Conservation (phyloP, 2,113 vertebrate genomes). For the Morphnarchus princeps region DNA sequence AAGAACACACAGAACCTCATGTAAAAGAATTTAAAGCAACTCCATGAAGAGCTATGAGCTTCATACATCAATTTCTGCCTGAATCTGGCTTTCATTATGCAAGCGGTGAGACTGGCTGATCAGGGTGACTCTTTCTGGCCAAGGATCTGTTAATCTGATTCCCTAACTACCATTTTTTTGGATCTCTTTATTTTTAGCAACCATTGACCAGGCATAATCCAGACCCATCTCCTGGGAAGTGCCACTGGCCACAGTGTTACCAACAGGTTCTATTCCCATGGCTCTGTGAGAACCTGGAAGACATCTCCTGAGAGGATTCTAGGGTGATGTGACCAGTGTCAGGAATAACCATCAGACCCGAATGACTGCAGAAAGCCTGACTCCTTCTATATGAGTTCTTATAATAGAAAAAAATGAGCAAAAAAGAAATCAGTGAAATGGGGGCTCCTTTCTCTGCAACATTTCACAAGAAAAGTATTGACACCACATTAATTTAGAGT, state of each 20-base stretch:
- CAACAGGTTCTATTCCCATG: background rate
- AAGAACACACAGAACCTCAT: background rate
- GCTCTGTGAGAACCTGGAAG: background rate
- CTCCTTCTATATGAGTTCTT: background rate
- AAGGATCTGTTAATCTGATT: background rate
- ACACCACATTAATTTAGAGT: background rate
- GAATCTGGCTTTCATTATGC: background rate
- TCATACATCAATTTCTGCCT: background rate
- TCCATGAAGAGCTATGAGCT: background rate
- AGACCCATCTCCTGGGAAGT: background rate
- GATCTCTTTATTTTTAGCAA: background rate
- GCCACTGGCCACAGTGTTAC: background rate
- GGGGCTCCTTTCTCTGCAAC: background rate
- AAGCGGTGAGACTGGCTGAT: background rate
- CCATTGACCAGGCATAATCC: background rate
- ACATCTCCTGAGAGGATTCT: background rate
- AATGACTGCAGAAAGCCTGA: background rate
- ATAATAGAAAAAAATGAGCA: background rate
- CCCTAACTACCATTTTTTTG: background rate
- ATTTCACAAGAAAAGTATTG: constrained; percentile 1
- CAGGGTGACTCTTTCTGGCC: background rate
- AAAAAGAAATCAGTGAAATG: constrained; percentile 2
- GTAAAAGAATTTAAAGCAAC: background rate
- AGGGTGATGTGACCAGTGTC: background rate
- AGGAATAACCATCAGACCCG: background rate